A percentile compares a stretch with the other conserved stretches of the same genome.
phyloP scores from a whole-genome alignment of 2,888 invertebrate genomes.

The Idaea biselata region DNA sequence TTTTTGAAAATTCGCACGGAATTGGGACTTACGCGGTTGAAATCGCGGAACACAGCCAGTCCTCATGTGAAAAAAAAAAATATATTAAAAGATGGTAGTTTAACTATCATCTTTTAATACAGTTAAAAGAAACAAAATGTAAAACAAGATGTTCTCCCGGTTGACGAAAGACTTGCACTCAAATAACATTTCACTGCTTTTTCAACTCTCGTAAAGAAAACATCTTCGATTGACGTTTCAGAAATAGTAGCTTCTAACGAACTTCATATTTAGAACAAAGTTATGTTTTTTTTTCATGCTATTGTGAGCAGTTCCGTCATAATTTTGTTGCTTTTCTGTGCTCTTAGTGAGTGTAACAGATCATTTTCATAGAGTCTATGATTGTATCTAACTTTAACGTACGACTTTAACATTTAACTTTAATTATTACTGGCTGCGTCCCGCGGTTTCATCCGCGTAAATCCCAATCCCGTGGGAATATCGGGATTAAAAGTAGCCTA shows the following conservation, averaged over 20 bases:
- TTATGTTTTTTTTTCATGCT: slow-evolving; percentile 33
- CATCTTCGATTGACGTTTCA: slow-evolving; percentile 61
- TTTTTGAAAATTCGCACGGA: too few relatives aligned
- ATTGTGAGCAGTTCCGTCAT: slow-evolving; percentile 40
- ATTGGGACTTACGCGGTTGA: too few relatives aligned
- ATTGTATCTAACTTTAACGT: background rate
- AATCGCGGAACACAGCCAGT: too few relatives aligned
- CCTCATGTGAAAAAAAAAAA: too few relatives aligned
- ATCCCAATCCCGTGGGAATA: too few relatives aligned
- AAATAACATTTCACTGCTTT: slow-evolving; percentile 41
- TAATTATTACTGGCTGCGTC: too few relatives aligned
- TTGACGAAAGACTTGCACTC: slow-evolving; percentile 33
- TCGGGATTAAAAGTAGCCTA: too few relatives aligned
- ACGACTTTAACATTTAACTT: too few relatives aligned
- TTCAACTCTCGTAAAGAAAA: slow-evolving; percentile 45
- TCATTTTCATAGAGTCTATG: slow-evolving; percentile 4
- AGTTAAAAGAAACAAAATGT: slow-evolving; percentile 4
- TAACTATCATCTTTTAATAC: background rate
- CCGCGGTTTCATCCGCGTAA: too few relatives aligned
- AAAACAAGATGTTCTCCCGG: slow-evolving; percentile 1
- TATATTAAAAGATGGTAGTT: too few relatives aligned
- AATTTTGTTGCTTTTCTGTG: slow-evolving; percentile 10
- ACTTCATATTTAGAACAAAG: slow-evolving; percentile 60
- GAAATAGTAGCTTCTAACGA: slow-evolving; percentile 59
- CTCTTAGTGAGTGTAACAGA: slow-evolving; percentile 9